A percentile compares a stretch with the other conserved stretches of the same genome.
Evolutionary conservation across 2,797 vertebrate species (phyloP).

Genomic region (Pipistrellus pipistrellus): DNA sequence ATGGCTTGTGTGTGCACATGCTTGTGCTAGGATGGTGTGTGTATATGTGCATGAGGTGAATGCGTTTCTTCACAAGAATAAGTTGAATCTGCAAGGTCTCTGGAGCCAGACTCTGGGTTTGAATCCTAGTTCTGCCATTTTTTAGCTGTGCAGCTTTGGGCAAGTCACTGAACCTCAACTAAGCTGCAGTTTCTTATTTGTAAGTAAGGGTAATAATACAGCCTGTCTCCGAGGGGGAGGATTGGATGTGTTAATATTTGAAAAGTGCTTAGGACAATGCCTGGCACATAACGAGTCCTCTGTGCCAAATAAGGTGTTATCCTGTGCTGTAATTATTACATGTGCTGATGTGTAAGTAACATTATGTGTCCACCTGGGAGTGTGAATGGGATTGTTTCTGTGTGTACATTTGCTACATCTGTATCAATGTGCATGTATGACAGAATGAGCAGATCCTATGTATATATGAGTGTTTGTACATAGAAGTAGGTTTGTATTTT

Average conservation of each 20-base stretch:
- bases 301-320: background rate
- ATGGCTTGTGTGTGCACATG: background rate
- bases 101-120: conserved; percentile 33
- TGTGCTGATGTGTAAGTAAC: background rate
- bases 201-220: conserved; percentile 47
- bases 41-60: background rate
- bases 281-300: conserved; percentile 17
- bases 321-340: conserved; percentile 30
- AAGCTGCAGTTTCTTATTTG: conserved; percentile 49
- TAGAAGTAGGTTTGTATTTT: conserved; percentile 57
- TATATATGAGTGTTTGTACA: conserved; percentile 43
- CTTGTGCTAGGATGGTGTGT: background rate
- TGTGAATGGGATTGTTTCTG: conserved; percentile 41
- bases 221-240: background rate
- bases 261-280: conserved; percentile 54
- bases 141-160: conserved; percentile 32
- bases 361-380: conserved; percentile 20
- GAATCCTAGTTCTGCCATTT: conserved; percentile 57
- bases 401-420: conserved; percentile 25
- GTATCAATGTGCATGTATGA: background rate
- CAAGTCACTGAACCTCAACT: conserved; percentile 59
- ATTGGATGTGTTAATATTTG: conserved; percentile 55
- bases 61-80: conserved; percentile 43
- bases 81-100: conserved; percentile 36
- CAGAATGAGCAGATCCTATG: conserved; percentile 22